These are phyloP conservation scores for Cuniculus paca DNA, from an alignment of 2,797 vertebrate species.

Conservation along the genomic window DNA sequence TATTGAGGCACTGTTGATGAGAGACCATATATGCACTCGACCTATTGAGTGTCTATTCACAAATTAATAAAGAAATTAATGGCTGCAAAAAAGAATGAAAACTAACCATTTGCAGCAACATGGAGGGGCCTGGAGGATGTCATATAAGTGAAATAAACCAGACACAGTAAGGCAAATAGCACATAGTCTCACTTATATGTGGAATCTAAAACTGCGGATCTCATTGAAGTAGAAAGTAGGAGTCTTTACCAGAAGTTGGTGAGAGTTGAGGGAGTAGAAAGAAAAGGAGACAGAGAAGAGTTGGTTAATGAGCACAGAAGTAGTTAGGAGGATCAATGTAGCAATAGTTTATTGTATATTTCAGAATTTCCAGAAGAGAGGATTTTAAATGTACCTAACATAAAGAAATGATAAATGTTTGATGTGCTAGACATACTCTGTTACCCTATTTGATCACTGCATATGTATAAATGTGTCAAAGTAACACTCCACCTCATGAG, in stretches of 20 bases:
- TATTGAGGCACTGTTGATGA: background rate
- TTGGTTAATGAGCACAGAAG: background rate
- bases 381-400: background rate
- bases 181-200: background rate
- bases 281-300: background rate
- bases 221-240: background rate
- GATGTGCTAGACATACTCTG: background rate
- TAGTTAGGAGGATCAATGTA: background rate
- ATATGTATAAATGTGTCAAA: background rate
- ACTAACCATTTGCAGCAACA: background rate
- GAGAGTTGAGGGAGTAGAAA: background rate
- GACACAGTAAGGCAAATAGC: background rate
- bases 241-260: background rate
- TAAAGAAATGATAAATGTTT: background rate
- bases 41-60: background rate
- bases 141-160: background rate
- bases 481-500: too few species aligned
- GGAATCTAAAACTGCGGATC: background rate
- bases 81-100: background rate
- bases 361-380: background rate
- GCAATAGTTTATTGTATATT: background rate
- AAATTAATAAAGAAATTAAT: background rate
- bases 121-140: background rate
- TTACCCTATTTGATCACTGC: background rate
- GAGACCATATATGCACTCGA: too few species aligned